These are phyloP conservation scores for Chroicocephalus ridibundus DNA, from an alignment of 2,113 vertebrate species.

Conservation along the genomic window DNA sequence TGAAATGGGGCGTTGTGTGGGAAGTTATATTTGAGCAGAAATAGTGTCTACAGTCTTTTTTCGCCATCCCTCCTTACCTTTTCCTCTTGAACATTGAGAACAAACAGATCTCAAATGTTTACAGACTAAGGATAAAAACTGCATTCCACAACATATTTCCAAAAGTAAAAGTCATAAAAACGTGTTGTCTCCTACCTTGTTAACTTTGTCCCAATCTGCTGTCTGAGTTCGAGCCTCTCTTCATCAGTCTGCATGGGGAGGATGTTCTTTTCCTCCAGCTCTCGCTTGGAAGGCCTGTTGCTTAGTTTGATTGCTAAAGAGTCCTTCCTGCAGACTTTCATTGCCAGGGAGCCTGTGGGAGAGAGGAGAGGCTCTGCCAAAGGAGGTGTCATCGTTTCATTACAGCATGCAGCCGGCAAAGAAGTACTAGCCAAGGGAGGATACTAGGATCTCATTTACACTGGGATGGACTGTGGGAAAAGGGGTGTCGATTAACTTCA, in stretches of 20 bases:
- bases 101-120: not conserved
- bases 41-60: not conserved
- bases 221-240: conserved; percentile 91
- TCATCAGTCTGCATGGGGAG: conserved; percentile 95
- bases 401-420: not conserved
- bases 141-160: not conserved
- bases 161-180: not conserved
- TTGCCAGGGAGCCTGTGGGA: conserved; percentile 86
- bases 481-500: not conserved
- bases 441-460: not conserved
- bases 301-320: conserved; percentile 97
- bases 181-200: conserved; percentile 80
- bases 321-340: conserved; percentile 96
- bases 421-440: not conserved
- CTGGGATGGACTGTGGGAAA: not conserved
- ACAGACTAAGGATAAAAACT: not conserved
- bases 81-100: not conserved
- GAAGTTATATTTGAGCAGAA: not conserved
- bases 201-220: conserved; percentile 97
- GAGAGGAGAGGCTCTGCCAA: conserved; percentile 37
- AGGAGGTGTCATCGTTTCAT: conserved; percentile 17
- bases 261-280: conserved; percentile 98
- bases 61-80: not conserved
- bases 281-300: conserved; percentile 94
- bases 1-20: not conserved